Conservation (phyloP, 2,797 vertebrate species). For the Lophotriccus pileatus region DNA sequence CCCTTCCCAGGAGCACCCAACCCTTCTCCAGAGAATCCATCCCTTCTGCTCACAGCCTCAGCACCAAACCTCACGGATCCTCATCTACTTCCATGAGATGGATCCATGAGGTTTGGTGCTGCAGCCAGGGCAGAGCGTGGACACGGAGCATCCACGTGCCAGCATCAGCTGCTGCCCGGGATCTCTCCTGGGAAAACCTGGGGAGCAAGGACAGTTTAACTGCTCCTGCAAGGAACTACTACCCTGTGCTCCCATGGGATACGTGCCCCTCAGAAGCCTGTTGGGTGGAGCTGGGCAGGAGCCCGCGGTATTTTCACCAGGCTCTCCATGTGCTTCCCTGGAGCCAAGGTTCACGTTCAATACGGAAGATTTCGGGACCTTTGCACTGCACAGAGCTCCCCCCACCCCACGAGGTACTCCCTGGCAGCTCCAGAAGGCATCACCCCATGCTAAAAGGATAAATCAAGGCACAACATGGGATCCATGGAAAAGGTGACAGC, state of each 20-base stretch:
- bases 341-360: accelerated
- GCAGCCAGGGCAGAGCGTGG: accelerated
- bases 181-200: not conserved
- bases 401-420: accelerated
- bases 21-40: not conserved
- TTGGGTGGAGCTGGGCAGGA: accelerated
- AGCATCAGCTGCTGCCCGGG: not conserved
- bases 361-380: accelerated
- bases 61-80: not conserved
- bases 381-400: not conserved
- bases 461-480: not conserved
- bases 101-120: not conserved
- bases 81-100: not conserved
- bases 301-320: not conserved
- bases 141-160: accelerated
- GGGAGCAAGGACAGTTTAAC: accelerated
- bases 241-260: not conserved
- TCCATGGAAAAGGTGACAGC: not conserved
- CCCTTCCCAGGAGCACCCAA: not conserved
- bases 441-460: not conserved
- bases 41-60: not conserved
- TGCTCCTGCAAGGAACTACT: not conserved
- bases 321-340: not conserved
- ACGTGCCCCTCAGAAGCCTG: accelerated
- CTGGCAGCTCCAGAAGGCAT: not conserved